A percentile compares a stretch with the other conserved stretches of the same genome.
These are phyloP conservation scores for Lymantria dispar DNA, from an alignment of 2,888 invertebrate species.

Conservation along the genomic window DNA sequence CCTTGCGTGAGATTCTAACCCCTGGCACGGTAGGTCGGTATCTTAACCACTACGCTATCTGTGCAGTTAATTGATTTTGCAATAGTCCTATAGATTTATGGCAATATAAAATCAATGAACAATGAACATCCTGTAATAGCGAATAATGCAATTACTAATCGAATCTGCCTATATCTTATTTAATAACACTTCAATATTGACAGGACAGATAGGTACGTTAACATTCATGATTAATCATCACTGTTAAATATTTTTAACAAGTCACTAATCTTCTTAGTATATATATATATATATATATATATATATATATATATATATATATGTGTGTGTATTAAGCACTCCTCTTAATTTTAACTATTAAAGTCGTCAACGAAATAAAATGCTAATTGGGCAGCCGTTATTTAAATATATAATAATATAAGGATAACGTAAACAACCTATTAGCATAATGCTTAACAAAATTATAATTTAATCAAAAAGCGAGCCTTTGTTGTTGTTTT, in stretches of 20 bases:
- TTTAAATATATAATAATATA: slow-evolving; percentile 1
- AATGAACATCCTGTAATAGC: neutral
- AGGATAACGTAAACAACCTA: slow-evolving; percentile 17
- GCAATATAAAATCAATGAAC: no score
- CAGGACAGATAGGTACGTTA: neutral
- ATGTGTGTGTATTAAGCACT: no score
- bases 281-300: neutral
- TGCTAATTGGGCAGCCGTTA: slow-evolving; percentile 21
- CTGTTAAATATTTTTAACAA: neutral
- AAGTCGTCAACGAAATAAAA: neutral
- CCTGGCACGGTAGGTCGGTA: no score
- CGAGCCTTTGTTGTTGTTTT: neutral
- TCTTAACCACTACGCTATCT: no score
- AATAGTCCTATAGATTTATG: no score
- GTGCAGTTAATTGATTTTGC: no score
- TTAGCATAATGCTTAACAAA: slow-evolving; percentile 26
- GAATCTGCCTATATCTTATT: neutral
- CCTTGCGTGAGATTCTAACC: no score
- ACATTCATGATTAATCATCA: neutral
- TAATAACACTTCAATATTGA: neutral
- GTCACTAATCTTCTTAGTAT: neutral
- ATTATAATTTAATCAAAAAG: slow-evolving; percentile 24
- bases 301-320: neutral
- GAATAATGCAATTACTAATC: neutral
- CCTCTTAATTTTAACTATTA: neutral